These are phyloP conservation scores for Nycticryphes semicollaris DNA, from an alignment of 2,113 vertebrate species.

Conservation along the genomic window DNA sequence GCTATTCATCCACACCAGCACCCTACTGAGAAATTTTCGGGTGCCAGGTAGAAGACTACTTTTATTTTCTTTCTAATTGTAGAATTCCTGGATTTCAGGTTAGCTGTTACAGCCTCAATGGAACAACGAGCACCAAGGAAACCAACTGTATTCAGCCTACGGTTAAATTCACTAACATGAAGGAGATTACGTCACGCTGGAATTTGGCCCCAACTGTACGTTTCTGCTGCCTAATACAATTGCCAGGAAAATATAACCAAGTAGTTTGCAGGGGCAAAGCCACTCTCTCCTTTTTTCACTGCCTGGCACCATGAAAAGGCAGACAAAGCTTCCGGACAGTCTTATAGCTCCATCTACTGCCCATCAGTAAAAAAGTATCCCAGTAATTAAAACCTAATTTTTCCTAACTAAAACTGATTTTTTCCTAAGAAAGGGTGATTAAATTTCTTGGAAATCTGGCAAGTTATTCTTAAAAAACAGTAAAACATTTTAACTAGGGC, in stretches of 20 bases:
- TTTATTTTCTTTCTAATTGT: not conserved
- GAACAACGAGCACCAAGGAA: not conserved
- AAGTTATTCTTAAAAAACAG: not conserved
- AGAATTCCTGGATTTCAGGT: not conserved
- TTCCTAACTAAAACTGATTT: not conserved
- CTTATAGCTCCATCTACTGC: constrained; percentile 29
- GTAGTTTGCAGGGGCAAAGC: not conserved
- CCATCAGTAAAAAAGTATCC: not conserved
- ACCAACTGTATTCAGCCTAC: not conserved
- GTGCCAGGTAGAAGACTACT: not conserved
- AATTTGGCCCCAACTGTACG: not conserved
- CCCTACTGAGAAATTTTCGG: not conserved
- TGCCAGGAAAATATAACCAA: not conserved
- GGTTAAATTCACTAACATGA: not conserved
- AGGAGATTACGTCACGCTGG: not conserved
- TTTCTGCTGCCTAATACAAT: not conserved
- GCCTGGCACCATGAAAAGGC: not conserved
- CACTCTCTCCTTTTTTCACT: not conserved
- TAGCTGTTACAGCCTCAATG: not conserved
- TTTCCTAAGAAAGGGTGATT: not conserved
- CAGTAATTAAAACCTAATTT: not conserved
- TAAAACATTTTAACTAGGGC: not conserved
- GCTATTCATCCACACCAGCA: not conserved
- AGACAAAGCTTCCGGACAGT: not conserved
- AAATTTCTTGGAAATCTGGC: not conserved